Conservation (phyloP, 1,140 invertebrate species). For the Eumaeus atala region DNA sequence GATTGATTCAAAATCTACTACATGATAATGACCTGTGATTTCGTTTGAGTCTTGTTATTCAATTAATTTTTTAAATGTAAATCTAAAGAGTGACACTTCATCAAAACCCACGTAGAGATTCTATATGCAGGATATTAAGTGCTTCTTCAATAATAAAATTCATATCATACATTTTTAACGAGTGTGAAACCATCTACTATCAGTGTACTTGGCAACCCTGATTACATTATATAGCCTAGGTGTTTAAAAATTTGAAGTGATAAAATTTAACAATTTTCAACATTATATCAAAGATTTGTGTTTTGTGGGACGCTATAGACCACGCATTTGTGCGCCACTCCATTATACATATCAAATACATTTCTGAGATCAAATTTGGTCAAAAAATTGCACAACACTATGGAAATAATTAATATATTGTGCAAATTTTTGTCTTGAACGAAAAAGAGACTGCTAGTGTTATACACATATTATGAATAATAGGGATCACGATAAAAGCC, state of each 20-base stretch:
- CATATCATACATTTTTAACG: too few species aligned
- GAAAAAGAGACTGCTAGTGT: neutral
- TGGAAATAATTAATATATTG: neutral
- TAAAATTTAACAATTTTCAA: slow-evolving; percentile 42
- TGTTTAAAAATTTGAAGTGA: slow-evolving; percentile 21
- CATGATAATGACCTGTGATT: too few species aligned
- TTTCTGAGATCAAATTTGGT: slow-evolving; percentile 11
- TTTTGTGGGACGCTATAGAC: slow-evolving; percentile 16
- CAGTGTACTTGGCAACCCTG: neutral
- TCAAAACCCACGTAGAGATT: too few species aligned
- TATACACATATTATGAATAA: neutral
- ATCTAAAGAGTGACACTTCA: too few species aligned
- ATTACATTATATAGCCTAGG: slow-evolving; percentile 9
- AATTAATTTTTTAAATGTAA: slow-evolving; percentile 5
- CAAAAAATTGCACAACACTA: slow-evolving; percentile 7
- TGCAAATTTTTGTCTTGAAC: slow-evolving; percentile 2
- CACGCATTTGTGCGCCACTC: slow-evolving; percentile 14
- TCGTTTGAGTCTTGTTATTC: neutral
- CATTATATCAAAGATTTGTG: slow-evolving; percentile 12
- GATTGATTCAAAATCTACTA: too few species aligned
- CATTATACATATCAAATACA: neutral
- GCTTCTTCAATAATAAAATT: neutral
- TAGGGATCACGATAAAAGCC: neutral
- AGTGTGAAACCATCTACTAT: too few species aligned
- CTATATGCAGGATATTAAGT: too few species aligned